phyloP scores from a whole-genome alignment of 2,888 invertebrate genomes.

The Autographa pulchrina region DNA sequence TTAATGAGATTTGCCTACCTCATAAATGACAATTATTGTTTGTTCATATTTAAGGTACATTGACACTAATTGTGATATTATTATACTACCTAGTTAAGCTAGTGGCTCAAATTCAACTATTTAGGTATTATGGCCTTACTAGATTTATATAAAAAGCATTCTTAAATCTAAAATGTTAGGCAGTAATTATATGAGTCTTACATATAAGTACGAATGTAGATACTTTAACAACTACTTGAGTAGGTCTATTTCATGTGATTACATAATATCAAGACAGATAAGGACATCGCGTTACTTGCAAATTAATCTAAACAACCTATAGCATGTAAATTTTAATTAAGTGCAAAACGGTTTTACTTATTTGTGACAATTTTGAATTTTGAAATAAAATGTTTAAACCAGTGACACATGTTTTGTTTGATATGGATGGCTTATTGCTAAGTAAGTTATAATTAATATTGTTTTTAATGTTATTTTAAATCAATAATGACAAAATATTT shows the following conservation, averaged over 20 bases:
- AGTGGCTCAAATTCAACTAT: not conserved
- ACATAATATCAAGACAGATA: not conserved
- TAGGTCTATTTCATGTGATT: not conserved
- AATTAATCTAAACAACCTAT: slow-evolving; percentile 3
- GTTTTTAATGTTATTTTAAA: not conserved
- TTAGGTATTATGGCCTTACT: not conserved
- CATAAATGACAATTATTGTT: slow-evolving; percentile 11
- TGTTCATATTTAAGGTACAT: not conserved
- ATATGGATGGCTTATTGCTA: slow-evolving; percentile 84
- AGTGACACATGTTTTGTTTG: slow-evolving; percentile 83
- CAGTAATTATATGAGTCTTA: not conserved
- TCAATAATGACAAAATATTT: not conserved
- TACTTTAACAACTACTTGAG: not conserved
- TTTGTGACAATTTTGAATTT: not conserved
- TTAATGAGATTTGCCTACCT: slow-evolving; percentile 38
- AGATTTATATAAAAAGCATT: not conserved
- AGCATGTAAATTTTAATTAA: not conserved
- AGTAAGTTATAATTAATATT: slow-evolving; percentile 71
- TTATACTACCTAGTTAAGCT: not conserved
- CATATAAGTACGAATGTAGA: not conserved
- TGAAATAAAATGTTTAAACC: slow-evolving; percentile 69
- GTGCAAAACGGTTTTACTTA: not conserved
- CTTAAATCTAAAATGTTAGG: not conserved
- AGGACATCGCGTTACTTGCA: not conserved
- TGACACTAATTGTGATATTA: not conserved